phyloP scores from a whole-genome alignment of 2,888 invertebrate species.

The Nomada fucata region DNA sequence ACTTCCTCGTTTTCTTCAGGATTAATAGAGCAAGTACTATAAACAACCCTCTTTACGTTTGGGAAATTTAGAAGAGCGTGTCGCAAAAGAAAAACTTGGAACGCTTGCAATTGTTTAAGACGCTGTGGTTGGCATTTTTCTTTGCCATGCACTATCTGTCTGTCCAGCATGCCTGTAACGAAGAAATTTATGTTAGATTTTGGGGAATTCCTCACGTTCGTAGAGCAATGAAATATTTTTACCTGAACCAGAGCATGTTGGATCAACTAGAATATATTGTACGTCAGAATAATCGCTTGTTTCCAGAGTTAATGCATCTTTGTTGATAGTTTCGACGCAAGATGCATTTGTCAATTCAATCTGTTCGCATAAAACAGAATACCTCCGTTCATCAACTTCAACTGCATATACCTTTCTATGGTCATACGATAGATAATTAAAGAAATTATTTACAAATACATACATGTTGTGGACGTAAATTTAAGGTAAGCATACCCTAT shows the following conservation, averaged over 20 bases:
- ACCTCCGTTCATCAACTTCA: constrained; percentile 90
- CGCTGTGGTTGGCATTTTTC: constrained; percentile 85
- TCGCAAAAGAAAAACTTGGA: constrained; percentile 93
- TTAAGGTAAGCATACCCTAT: constrained; percentile 85
- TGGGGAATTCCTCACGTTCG: background rate
- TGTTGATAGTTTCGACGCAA: constrained; percentile 88
- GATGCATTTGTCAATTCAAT: constrained; percentile 87
- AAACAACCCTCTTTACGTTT: constrained; percentile 93
- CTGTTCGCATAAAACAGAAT: constrained; percentile 87
- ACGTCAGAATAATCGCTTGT: constrained; percentile 88
- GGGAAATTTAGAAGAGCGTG: constrained; percentile 95
- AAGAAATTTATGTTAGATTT: background rate
- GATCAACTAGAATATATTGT: constrained; percentile 97
- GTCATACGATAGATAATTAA: constrained; percentile 37
- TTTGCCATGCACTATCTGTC: constrained; percentile 84
- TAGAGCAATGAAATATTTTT: constrained; percentile 69
- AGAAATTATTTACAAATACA: background rate
- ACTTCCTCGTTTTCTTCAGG: constrained; percentile 97
- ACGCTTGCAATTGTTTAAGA: constrained; percentile 88
- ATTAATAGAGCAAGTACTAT: constrained; percentile 97
- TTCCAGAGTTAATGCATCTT: constrained; percentile 90
- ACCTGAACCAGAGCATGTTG: constrained; percentile 98
- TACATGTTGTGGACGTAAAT: background rate
- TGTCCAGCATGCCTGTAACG: constrained; percentile 86
- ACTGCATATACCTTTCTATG: constrained; percentile 92